Base-by-base conservation (phyloP, 2,888 invertebrate genomes). In the Campoplex nolae region DNA sequence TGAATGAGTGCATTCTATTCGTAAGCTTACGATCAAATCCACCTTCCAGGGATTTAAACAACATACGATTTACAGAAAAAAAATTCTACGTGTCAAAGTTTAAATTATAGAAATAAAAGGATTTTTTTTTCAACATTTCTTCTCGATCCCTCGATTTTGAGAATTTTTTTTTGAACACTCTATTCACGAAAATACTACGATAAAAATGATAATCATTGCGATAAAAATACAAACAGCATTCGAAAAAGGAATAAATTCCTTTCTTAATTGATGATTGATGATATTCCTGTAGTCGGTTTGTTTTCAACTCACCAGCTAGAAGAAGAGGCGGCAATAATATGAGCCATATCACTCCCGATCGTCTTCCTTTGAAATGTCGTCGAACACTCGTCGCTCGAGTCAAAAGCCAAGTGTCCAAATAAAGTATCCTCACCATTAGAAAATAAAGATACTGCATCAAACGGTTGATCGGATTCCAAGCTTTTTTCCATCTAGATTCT, bases 291-390 rank as follows among this genome's bases (percentile, higher is more conserved):
- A 13, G 32, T 77, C 35, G 35, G 23, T 35, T 35, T 51, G 11
- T 38, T 38, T n/a, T 9, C 2, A 58, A 95, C 96, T 96, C 93
- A 96, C 96, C 96, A 92, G 95, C 94, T 85, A 96, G 91, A 84
- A 96, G 90, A 68, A 96, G 89, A 70, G 96, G 93, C 0, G 96
- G 96, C 89, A 96, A 88, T 28, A 96, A 88, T 58, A 95, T 93
- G 75, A 96, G 88, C 92, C 93, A 93, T 54, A 93, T 68, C 58
- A 94, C 74, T 85, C 89, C 93, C n/a, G 89, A 88, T 51, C 91
- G 90, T 74, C 90, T 92, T 48, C 90, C 88, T 75, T 88, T 88
- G 6, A 92, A 67, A 75, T 89, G 86, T 23, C 91, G 85, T 71
- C 93, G 92, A 48, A 91, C 23, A 74, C 84, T 89, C 71, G 92